Percentiles rank a stretch among this genome's conserved stretches.
Evolutionary conservation across 1,140 invertebrate species (phyloP).

Genomic region (Psilanteris sp.): DNA sequence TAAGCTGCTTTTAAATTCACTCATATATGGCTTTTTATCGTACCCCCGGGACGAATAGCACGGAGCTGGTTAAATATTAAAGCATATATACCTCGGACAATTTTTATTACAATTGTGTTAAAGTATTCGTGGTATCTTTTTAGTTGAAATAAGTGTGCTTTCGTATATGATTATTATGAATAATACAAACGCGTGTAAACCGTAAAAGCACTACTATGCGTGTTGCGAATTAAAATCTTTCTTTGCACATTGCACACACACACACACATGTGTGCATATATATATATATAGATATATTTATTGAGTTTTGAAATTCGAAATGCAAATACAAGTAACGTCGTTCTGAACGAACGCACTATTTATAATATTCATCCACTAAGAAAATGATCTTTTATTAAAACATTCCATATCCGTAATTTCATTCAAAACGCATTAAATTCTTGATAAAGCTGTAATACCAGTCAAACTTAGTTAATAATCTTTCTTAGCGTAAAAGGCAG

Average conservation of each 20-base stretch:
- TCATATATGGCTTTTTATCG: slow-evolving; percentile 45
- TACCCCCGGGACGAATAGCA: slow-evolving; percentile 30
- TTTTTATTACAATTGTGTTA: slow-evolving; percentile 16
- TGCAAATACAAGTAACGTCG: no score
- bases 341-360: not conserved
- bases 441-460: slow-evolving; percentile 15
- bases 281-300: no score
- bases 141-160: no score
- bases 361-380: not conserved
- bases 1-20: slow-evolving; percentile 49
- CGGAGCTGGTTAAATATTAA: slow-evolving; percentile 43
- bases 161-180: no score
- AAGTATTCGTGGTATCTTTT: slow-evolving; percentile 7
- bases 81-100: slow-evolving; percentile 5
- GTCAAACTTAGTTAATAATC: slow-evolving; percentile 22
- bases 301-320: no score
- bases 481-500: not conserved
- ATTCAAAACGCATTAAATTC: slow-evolving; percentile 13
- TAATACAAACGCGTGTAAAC: no score
- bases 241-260: no score
- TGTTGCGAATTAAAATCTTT: no score
- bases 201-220: no score
- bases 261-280: no score
- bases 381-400: slow-evolving; percentile 26
- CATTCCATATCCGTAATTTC: slow-evolving; percentile 10